Base-by-base conservation (phyloP, 1,140 invertebrate species). In the Sipha flava region DNA sequence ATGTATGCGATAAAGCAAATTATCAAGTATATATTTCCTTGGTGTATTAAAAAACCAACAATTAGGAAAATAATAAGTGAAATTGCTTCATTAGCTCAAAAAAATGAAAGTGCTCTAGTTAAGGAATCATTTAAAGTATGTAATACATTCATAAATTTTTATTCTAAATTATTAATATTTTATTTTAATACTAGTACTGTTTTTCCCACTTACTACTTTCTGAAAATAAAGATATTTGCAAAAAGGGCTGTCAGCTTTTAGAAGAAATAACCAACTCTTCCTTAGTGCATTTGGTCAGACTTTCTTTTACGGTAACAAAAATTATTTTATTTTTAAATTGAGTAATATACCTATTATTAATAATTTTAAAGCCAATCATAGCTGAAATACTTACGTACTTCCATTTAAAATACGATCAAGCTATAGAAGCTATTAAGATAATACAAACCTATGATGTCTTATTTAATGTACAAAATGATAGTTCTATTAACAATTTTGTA, bases 221-320 rank as follows among this genome's bases (percentile, higher is more conserved):
- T 47, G 62, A 72, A 45, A 16, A 66, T 37, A 57, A 66, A 40
- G 40, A 54, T 1, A 47, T 59, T 49, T 45, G 31, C 12, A 70
- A 26, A 16, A n/a, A 66, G n/a, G 66, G 45, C 23, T 62, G 72
- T 62, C 43, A 62, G 40, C 26, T 73, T 47, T 81, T 83, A 68
- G 79, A 83, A 81, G 72, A 81, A 80, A 81, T 83, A 23, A 83
- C 83, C 64, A 57, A 79, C 12, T 54, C 83, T 73, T 34, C 81
- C 0, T 82, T 82, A 34, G 62, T 83, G 14, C 68, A 81, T 80
- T 81, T 82, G 70, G 47, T 77, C 68, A 40, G 31, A 37, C 52
- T 54, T 10, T 79, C 82, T 54, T 72, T 68, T n/a, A 52, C 68
- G 62, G 81, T 82, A 45, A 75, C 68, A 0, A 40, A 64, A n/a